Evolutionary conservation across 2,113 vertebrate genomes (phyloP), one percentile per base, ranked within the genome.

Genomic region (Cottus gobio): DNA sequence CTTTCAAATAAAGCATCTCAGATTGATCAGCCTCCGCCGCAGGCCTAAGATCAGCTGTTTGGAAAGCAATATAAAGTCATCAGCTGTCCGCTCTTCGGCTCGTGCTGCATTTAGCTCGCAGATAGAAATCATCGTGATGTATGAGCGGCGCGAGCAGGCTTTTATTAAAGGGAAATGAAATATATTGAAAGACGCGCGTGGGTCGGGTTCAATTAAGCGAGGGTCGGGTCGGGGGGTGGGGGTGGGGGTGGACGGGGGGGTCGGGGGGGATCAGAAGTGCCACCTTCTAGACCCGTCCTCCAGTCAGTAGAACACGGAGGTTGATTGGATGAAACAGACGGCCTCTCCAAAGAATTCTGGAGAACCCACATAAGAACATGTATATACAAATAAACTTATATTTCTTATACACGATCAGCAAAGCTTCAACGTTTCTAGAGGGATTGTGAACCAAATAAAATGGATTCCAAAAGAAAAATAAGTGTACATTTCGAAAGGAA

Each of bases 161-260:
- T 71, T 68, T 57, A 82, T 70, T 64, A 60, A 62, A 13, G 50
- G 61, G 58, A 68, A 74, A 64, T 83, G 11, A 75, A 83, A 72
- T 28, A 73, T 24, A 34, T 7, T 4, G 50, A 65, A 42, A 66
- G 54, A 39, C 2, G 50, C 73, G 31, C 31, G 36, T 26, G 31
- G 50, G 34, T 39, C 61, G 42, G 31, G 18, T 37, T 52, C 44
- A 50, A 20, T 11, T 48, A n/a, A 24, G 24, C 12, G 37, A 3
- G 44, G 16, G 44, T 1, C 15, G 44, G 44, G 44, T n/a, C n/a
- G 44, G 18, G 46, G 5, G 16, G 6, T n/a, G n/a, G n/a, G n/a
- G n/a, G 37, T 11, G 44, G n/a, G n/a, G 39, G 12, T 26, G 44
- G 44, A 1, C 4, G 16, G 44, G 4, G 44, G 44, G 44, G 44